phyloP scores from a whole-genome alignment of 2,113 vertebrate genomes.

The Athene noctua region DNA sequence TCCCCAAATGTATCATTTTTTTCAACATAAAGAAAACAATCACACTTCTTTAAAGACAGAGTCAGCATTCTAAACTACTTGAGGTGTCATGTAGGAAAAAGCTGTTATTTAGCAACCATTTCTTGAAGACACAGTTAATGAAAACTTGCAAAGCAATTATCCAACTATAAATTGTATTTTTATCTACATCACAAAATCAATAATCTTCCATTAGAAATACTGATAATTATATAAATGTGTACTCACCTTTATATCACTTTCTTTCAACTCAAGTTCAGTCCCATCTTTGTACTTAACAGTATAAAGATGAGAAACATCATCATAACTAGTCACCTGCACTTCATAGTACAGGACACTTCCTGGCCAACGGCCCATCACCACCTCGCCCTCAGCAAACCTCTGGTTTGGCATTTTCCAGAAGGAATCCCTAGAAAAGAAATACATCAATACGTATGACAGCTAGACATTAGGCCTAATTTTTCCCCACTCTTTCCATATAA shows the following conservation, averaged over 20 bases:
- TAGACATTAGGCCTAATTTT: not conserved
- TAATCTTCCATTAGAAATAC: not conserved
- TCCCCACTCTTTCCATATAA: accelerated
- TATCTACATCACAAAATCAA: not conserved
- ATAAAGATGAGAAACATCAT: constrained; percentile 82
- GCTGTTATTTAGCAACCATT: not conserved
- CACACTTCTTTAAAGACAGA: accelerated
- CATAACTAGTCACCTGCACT: constrained; percentile 82
- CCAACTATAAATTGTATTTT: not conserved
- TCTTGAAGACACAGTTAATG: not conserved
- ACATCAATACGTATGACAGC: accelerated
- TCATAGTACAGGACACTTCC: constrained; percentile 94
- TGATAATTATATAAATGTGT: accelerated
- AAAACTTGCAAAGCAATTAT: not conserved
- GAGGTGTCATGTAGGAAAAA: not conserved
- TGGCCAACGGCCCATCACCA: constrained; percentile 95
- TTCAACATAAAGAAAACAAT: not conserved
- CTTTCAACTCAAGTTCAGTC: constrained; percentile 89
- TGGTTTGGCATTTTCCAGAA: constrained; percentile 81
- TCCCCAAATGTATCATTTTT: not conserved
- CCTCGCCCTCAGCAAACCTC: constrained; percentile 84
- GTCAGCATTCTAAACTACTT: not conserved
- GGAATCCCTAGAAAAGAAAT: constrained; percentile 1
- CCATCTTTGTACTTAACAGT: constrained; percentile 96
- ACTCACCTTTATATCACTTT: constrained; percentile 89